These are phyloP conservation scores for Agrypnia vestita DNA, from an alignment of 1,140 invertebrate genomes.

Conservation along the genomic window DNA sequence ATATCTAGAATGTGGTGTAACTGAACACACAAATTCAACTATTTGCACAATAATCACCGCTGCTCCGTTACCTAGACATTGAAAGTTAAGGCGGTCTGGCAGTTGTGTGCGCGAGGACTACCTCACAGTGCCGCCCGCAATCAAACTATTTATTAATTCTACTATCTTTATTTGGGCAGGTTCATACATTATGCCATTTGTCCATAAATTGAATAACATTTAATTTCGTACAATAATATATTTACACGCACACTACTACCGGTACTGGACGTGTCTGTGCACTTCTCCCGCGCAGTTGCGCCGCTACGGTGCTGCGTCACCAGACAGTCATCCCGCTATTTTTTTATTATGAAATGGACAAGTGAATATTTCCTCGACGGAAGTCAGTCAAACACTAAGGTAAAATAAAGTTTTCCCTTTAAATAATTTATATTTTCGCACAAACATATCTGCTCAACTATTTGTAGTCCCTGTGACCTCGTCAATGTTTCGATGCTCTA, in stretches of 20 bases:
- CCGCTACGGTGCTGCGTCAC: no score
- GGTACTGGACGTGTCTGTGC: background rate
- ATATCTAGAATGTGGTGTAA: constrained; percentile 21
- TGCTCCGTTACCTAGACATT: constrained; percentile 10
- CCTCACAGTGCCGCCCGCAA: no score
- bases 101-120: constrained; percentile 18
- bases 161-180: constrained; percentile 55
- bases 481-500: no score
- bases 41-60: background rate
- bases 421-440: no score
- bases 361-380: no score
- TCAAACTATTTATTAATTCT: background rate
- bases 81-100: background rate
- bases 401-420: no score
- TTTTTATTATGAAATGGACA: no score
- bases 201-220: constrained; percentile 35
- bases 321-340: no score
- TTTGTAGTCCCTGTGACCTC: no score
- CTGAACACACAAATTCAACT: constrained; percentile 12
- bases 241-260: constrained; percentile 55
- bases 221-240: constrained; percentile 53
- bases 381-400: no score
- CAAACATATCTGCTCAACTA: no score
- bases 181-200: constrained; percentile 52
- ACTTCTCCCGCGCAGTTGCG: no score